phyloP scores from a whole-genome alignment of 2,888 invertebrate genomes.

The Marronus borbonicus region DNA sequence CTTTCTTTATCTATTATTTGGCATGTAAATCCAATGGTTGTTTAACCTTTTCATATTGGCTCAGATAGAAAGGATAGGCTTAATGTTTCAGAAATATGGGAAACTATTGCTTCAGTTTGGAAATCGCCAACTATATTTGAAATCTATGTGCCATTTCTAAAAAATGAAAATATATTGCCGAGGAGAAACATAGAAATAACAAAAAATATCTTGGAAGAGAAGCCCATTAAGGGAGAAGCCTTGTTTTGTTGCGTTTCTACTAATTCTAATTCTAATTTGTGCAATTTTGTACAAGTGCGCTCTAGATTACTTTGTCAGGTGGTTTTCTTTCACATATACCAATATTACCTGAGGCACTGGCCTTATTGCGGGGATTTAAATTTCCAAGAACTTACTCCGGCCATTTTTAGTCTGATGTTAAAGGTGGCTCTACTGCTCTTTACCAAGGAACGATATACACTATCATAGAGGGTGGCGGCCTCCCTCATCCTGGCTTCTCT shows the following conservation, averaged over 20 bases:
- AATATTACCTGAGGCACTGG: neutral
- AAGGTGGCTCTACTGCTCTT: neutral
- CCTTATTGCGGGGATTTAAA: neutral
- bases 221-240: too few relatives aligned
- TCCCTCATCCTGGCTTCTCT: neutral
- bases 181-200: too few relatives aligned
- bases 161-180: neutral
- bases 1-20: too few relatives aligned
- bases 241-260: neutral
- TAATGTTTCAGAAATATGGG: slow-evolving; percentile 3
- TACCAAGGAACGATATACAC: neutral
- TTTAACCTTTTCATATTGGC: too few relatives aligned
- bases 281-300: neutral
- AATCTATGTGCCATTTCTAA: neutral
- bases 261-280: too few relatives aligned
- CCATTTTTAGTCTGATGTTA: neutral
- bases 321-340: neutral
- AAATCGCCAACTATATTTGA: neutral
- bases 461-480: neutral
- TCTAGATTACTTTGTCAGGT: neutral
- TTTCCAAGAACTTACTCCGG: neutral
- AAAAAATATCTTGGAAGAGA: too few relatives aligned
- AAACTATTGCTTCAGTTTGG: neutral
- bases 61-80: neutral
- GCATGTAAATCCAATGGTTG: too few relatives aligned